Percentiles rank a stretch among this genome's conserved stretches.
phyloP scores from a whole-genome alignment of 2,797 vertebrate species.

The Myoxocephalus aenaeus region DNA sequence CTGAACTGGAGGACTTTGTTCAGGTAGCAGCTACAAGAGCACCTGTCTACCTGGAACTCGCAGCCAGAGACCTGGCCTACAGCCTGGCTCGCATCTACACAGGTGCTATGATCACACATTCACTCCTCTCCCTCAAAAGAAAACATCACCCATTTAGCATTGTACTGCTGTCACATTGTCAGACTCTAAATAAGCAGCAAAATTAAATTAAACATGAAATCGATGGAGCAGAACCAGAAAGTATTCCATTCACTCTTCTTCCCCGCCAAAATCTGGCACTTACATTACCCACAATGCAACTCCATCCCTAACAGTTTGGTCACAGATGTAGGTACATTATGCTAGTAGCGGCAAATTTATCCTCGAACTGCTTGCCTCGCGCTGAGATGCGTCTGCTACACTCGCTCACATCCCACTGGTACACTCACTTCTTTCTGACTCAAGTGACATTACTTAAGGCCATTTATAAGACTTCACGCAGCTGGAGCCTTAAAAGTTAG shows the following conservation, averaged over 20 bases:
- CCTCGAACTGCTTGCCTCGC: background rate
- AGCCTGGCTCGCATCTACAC: constrained; percentile 86
- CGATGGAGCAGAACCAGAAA: background rate
- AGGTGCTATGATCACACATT: constrained; percentile 46
- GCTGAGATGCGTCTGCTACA: background rate
- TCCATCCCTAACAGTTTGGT: background rate
- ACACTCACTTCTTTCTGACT: background rate
- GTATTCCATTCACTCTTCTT: background rate
- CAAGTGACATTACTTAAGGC: background rate
- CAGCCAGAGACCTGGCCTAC: constrained; percentile 88
- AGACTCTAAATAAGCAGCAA: background rate
- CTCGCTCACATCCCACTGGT: background rate
- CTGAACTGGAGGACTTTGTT: constrained; percentile 75
- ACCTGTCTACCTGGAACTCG: constrained; percentile 77
- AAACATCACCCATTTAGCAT: background rate
- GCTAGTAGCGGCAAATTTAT: background rate
- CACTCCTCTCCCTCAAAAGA: background rate
- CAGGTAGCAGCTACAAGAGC: constrained; percentile 50
- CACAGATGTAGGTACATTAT: background rate
- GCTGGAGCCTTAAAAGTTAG: background rate
- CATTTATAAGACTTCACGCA: background rate
- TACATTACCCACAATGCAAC: constrained; percentile 12
- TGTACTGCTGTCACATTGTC: background rate
- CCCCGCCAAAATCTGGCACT: background rate
- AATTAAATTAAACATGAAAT: background rate